Base-by-base conservation (phyloP, 2,113 vertebrate species). In the Abramis brama region DNA sequence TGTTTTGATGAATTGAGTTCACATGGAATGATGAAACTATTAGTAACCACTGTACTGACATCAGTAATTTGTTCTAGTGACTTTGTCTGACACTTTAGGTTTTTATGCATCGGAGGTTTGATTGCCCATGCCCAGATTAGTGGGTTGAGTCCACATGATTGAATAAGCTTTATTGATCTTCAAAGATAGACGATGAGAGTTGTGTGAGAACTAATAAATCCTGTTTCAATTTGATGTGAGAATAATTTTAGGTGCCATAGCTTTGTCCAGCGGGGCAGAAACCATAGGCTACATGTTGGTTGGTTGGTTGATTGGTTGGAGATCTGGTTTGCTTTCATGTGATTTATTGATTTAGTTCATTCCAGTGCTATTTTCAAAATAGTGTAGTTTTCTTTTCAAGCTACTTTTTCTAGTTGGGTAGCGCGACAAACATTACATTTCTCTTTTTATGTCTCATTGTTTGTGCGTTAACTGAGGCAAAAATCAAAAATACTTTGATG, bases 311-410 rank as follows among this genome's bases (percentile, higher is more conserved):
- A 5, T 36, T 86, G 45, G 81, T 17, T 68, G 80, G 75, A 43
- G 57, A 47, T 45, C 85, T 81, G 70, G 71, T 39, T 23, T 76
- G 50, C 43, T 87, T 73, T 71, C 71, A 82, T 71, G 71, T 64
- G 52, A 81, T 82, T 82, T 50, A 86, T 86, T 89, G 62, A 78
- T 82, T 84, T 84, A 81, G 85, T 82, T 55, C 77, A 68, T 82
- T 77, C 59, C 5, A 19, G 59, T 45, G 70, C 36, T 50, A 12
- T 50, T 9, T 75, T 47, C 12, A 47, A 47, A 25, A 25, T 27
- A 50, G 12, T 45, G 5, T 25, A 45, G 30, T 19, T 73, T 27
- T n/a, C 1, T 12, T 76, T 52, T 50, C 25, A 76, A 71, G 15
- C 1, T 19, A 70, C 15, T 70, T 36, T 27, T 7, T 45, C 19